phyloP scores from a whole-genome alignment of 2,888 invertebrate genomes.

The Agrochola lychnidis region DNA sequence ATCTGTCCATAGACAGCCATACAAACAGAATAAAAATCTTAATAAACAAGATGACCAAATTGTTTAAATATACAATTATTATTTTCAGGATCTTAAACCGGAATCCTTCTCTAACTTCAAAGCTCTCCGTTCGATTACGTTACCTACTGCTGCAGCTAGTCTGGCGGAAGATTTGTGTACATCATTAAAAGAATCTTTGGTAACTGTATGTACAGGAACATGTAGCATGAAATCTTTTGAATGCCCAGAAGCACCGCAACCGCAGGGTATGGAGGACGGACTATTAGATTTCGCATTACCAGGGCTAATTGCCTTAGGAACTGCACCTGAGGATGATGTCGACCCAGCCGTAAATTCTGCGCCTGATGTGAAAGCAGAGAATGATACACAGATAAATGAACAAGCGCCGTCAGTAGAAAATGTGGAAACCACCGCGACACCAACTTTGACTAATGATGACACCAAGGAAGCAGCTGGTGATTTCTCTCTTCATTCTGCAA shows the following conservation, averaged over 20 bases:
- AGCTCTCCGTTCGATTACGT: conserved; percentile 78
- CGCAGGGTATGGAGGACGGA: conserved; percentile 72
- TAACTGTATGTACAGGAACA: conserved; percentile 79
- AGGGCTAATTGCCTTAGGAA: conserved; percentile 77
- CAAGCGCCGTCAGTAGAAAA: conserved; percentile 26
- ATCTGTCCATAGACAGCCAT: neutral
- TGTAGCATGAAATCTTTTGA: conserved; percentile 75
- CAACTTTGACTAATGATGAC: conserved; percentile 42
- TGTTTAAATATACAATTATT: conserved; percentile 1
- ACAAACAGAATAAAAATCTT: neutral
- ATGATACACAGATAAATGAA: conserved; percentile 45
- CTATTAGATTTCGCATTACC: conserved; percentile 78
- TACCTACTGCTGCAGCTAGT: conserved; percentile 76
- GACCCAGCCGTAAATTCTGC: conserved; percentile 65
- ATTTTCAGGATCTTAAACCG: conserved; percentile 79
- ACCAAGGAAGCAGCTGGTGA: conserved; percentile 64
- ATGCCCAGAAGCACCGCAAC: conserved; percentile 77
- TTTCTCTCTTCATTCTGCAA: conserved; percentile 74
- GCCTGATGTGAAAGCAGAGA: conserved; percentile 43
- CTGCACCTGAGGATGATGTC: conserved; percentile 62
- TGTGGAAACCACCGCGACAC: conserved; percentile 30
- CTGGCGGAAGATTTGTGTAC: conserved; percentile 80
- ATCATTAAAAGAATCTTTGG: conserved; percentile 76
- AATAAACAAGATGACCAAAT: conserved; percentile 1
- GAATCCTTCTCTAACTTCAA: conserved; percentile 81